These are phyloP conservation scores for Thermophis baileyi DNA, from an alignment of 2,113 vertebrate genomes.

Conservation along the genomic window DNA sequence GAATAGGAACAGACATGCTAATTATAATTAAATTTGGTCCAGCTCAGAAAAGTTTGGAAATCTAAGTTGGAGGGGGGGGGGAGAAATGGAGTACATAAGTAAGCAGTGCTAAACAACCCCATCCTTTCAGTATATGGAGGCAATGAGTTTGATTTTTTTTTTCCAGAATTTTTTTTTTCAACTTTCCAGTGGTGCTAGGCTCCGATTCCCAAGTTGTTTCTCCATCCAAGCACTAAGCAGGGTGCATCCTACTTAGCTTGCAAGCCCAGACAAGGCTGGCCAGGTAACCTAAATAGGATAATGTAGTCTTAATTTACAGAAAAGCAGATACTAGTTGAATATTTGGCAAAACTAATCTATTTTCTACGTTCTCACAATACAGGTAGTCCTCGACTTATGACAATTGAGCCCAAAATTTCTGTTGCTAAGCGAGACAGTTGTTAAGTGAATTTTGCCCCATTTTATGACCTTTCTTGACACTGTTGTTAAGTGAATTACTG, in stretches of 20 bases:
- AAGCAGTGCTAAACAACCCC: neutral
- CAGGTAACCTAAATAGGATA: neutral
- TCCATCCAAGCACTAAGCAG: neutral
- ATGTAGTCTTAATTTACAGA: neutral
- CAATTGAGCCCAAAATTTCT: too few relatives aligned
- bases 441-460: too few relatives aligned
- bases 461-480: too few relatives aligned
- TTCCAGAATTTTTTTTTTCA: neutral
- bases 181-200: neutral
- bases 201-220: neutral
- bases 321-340: neutral
- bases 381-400: neutral
- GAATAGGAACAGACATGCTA: neutral
- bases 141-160: neutral
- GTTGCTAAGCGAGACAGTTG: too few relatives aligned
- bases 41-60: neutral
- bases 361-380: neutral
- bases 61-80: neutral
- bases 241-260: neutral
- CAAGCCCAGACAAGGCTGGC: neutral
- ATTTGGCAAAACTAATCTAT: neutral
- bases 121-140: neutral
- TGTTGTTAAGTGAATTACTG: too few relatives aligned
- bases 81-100: neutral
- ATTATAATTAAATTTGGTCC: neutral